These are phyloP conservation scores for Cladopsammia gracilis DNA, from an alignment of 64 coral and sea anemone species.

Conservation along the genomic window DNA sequence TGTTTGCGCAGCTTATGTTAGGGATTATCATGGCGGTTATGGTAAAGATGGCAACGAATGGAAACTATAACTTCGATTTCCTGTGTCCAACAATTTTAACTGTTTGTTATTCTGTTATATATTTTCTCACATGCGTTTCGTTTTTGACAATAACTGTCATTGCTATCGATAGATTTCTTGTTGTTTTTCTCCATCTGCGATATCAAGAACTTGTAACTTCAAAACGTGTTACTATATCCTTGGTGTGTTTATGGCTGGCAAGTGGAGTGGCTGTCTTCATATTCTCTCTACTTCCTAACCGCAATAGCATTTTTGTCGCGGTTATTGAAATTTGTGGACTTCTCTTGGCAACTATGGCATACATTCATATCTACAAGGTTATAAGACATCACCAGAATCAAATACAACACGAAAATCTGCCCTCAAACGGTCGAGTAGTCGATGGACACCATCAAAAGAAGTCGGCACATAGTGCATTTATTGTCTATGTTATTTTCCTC, in stretches of 20 bases:
- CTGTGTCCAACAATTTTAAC: no score
- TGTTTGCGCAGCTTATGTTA: background rate
- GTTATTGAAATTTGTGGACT: background rate
- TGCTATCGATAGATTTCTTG: conserved; percentile 33
- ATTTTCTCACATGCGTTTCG: background rate
- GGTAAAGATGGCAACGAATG: background rate
- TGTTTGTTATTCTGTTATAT: background rate
- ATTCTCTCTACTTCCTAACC: background rate
- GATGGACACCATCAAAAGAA: background rate
- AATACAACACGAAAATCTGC: background rate
- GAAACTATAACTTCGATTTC: no score
- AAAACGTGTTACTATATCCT: background rate
- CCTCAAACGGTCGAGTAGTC: background rate
- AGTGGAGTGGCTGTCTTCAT: background rate
- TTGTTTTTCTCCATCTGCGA: conserved; percentile 18
- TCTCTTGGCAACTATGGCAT: background rate
- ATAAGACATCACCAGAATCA: conserved; percentile 5
- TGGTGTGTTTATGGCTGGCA: conserved; percentile 17
- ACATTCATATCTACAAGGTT: background rate
- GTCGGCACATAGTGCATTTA: background rate
- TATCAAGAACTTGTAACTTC: conserved; percentile 33
- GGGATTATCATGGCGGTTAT: background rate
- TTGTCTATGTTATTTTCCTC: background rate
- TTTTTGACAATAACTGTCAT: conserved; percentile 37
- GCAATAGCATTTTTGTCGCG: background rate